A percentile compares a stretch with the other conserved stretches of the same genome.
Evolutionary conservation across 2,113 vertebrate genomes (phyloP).

Genomic region (Setophaga petechia): DNA sequence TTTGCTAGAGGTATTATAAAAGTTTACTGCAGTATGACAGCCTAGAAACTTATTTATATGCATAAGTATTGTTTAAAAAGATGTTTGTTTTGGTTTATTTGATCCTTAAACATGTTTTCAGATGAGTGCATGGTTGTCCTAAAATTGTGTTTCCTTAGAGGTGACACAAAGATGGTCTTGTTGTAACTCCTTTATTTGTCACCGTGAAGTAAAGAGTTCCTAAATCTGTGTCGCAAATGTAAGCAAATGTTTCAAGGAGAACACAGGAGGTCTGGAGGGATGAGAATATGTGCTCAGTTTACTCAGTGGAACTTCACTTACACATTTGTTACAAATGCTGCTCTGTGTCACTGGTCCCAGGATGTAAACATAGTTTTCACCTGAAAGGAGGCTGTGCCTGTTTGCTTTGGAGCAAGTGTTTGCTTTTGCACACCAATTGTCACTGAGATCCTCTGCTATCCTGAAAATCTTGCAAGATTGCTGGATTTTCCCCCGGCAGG

Average conservation of each 20-base stretch:
- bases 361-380: not conserved
- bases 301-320: not conserved
- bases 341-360: not conserved
- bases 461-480: not conserved
- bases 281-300: not conserved
- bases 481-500: not conserved
- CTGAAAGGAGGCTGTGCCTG: not conserved
- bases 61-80: not conserved
- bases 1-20: not conserved
- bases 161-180: not conserved
- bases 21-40: not conserved
- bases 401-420: not conserved
- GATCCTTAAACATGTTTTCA: not conserved
- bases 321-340: not conserved
- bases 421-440: not conserved
- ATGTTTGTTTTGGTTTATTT: not conserved
- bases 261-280: not conserved
- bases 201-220: not conserved
- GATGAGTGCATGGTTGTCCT: rapidly evolving
- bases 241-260: not conserved
- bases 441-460: not conserved
- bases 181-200: not conserved
- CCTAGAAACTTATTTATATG: not conserved
- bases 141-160: not conserved
- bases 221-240: not conserved